These are phyloP conservation scores for Cataglyphis altisquamis DNA, from an alignment of 2,888 invertebrate genomes.

Conservation along the genomic window DNA sequence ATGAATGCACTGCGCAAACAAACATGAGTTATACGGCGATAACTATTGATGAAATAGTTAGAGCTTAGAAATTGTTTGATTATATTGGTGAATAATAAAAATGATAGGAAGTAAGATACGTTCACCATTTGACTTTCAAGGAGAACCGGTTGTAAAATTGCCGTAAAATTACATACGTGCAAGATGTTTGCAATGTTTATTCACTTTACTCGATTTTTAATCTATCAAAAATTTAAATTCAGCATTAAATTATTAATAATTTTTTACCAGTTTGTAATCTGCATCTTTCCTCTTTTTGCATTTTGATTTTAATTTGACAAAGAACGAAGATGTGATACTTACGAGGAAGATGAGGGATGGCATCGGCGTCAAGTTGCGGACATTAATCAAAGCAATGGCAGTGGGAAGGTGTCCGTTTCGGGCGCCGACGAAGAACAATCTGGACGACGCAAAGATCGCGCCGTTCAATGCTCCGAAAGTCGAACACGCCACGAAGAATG, in stretches of 20 bases:
- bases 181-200: not conserved
- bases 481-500: constrained; percentile 97
- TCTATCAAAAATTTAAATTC: not conserved
- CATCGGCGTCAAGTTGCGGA: constrained; percentile 93
- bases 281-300: not conserved
- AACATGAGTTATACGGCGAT: not conserved
- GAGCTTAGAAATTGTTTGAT: not conserved
- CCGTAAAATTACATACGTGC: not conserved
- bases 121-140: not conserved
- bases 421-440: constrained; percentile 96
- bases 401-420: constrained; percentile 95
- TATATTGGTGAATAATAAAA: not conserved
- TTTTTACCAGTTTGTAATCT: not conserved
- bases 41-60: not conserved
- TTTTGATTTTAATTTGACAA: constrained; percentile 1
- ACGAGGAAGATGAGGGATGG: constrained; percentile 96
- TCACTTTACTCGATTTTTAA: constrained; percentile 1
- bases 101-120: not conserved
- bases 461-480: constrained; percentile 98
- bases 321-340: constrained; percentile 77
- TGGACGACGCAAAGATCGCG: constrained; percentile 97
- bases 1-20: not conserved
- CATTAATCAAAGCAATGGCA: constrained; percentile 94
- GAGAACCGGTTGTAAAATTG: not conserved
- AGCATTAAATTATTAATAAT: not conserved